Conservation (phyloP, 2,797 vertebrate species). For the Streptopelia turtur region DNA sequence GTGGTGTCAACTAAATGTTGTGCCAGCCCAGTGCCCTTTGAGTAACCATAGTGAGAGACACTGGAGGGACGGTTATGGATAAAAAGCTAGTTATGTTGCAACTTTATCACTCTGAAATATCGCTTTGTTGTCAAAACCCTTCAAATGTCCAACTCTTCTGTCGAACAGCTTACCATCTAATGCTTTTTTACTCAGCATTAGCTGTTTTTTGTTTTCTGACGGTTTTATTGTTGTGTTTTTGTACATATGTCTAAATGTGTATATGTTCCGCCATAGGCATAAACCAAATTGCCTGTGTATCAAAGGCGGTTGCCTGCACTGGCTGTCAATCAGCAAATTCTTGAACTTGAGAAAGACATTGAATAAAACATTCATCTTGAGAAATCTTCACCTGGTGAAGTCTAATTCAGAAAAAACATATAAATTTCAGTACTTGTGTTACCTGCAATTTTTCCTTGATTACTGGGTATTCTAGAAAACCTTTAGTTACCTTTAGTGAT, state of each 20-base stretch:
- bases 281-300: not conserved
- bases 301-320: not conserved
- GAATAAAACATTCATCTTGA: not conserved
- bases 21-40: not conserved
- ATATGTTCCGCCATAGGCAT: not conserved
- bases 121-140: not conserved
- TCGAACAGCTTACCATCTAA: not conserved
- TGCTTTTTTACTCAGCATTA: not conserved
- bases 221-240: not conserved
- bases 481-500: not conserved
- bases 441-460: not conserved
- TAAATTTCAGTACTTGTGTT: not conserved
- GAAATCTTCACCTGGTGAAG: not conserved
- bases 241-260: not conserved
- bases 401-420: not conserved
- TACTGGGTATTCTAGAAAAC: not conserved
- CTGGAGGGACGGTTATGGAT: not conserved
- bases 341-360: not conserved
- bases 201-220: not conserved
- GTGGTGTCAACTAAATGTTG: not conserved
- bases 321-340: not conserved
- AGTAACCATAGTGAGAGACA: not conserved
- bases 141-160: not conserved
- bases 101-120: not conserved
- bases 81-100: not conserved